Percentiles rank a stretch among this genome's conserved stretches.
Conservation (phyloP, 2,888 invertebrate genomes). For the Mythimna loreyi region DNA sequence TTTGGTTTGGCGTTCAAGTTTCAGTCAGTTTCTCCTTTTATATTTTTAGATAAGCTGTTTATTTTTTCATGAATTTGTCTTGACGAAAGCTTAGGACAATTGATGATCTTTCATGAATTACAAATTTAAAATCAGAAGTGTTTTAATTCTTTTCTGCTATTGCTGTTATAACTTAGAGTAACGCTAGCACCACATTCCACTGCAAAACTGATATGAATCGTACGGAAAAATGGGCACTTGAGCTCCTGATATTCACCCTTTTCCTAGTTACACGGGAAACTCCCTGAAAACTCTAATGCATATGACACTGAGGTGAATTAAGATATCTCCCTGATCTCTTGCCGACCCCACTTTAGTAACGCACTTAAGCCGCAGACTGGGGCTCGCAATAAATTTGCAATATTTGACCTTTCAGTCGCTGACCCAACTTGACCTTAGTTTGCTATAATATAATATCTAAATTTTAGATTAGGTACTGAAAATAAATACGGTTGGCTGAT, state of each 20-base stretch:
- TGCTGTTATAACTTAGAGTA: too few relatives aligned
- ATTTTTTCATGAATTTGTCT: too few relatives aligned
- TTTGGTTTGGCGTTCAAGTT: too few relatives aligned
- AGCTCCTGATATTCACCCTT: neutral
- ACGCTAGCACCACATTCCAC: neutral
- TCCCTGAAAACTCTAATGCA: slow-evolving; percentile 16
- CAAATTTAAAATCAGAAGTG: too few relatives aligned
- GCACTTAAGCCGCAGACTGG: slow-evolving; percentile 47
- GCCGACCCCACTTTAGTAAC: slow-evolving; percentile 50
- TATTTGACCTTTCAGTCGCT: slow-evolving; percentile 23
- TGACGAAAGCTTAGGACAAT: too few relatives aligned
- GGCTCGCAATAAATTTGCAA: slow-evolving; percentile 56
- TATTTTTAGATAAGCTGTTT: too few relatives aligned
- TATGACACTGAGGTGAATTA: slow-evolving; percentile 33
- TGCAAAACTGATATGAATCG: neutral
- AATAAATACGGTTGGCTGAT: too few relatives aligned
- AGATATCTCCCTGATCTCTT: neutral
- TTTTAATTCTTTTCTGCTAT: too few relatives aligned
- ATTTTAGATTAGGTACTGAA: too few relatives aligned
- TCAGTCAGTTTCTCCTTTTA: too few relatives aligned
- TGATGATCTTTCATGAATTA: too few relatives aligned
- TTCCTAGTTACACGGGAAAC: neutral
- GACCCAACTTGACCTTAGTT: slow-evolving; percentile 27
- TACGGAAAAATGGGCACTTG: neutral
- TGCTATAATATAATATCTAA: neutral